Percentiles rank a stretch among this genome's conserved stretches.
Conservation (phyloP, 2,797 vertebrate species). For the Trichosurus vulpecula region DNA sequence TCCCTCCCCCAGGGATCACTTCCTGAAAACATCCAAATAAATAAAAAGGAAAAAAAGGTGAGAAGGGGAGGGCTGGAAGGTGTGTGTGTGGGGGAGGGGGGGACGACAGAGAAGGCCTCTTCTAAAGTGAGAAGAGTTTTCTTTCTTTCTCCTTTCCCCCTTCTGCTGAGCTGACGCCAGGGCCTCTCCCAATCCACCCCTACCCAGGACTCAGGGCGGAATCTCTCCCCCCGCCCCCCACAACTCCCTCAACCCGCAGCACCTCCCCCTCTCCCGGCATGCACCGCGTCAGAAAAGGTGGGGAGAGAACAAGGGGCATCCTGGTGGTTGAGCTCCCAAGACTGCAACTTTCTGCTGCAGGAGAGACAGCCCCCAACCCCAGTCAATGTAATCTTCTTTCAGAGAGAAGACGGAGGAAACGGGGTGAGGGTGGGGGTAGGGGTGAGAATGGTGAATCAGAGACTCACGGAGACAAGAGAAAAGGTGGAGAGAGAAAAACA, state of each 20-base stretch:
- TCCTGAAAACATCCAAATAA: slow-evolving; percentile 76
- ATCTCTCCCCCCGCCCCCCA: background rate
- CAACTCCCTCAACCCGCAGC: background rate
- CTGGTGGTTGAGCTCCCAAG: slow-evolving; percentile 44
- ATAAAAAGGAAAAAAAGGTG: slow-evolving; percentile 71
- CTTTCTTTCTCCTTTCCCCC: slow-evolving; percentile 37
- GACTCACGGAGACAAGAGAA: slow-evolving; percentile 1
- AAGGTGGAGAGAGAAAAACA: slow-evolving; percentile 41
- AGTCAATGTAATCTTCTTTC: slow-evolving; percentile 44
- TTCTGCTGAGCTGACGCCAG: slow-evolving; percentile 30
- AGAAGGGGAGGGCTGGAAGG: slow-evolving; percentile 16
- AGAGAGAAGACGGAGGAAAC: background rate
- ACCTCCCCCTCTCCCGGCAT: slow-evolving; percentile 70
- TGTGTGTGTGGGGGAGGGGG: slow-evolving; percentile 34
- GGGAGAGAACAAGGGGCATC: slow-evolving; percentile 60
- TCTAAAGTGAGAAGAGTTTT: slow-evolving; percentile 61
- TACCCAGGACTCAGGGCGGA: slow-evolving; percentile 43
- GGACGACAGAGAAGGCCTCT: slow-evolving; percentile 46
- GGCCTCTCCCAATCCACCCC: slow-evolving; percentile 61
- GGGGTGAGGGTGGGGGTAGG: slow-evolving; percentile 9
- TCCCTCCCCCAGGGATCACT: slow-evolving; percentile 68
- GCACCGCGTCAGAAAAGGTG: slow-evolving; percentile 77
- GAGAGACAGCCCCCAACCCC: slow-evolving; percentile 18
- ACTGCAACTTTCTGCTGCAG: slow-evolving; percentile 55
- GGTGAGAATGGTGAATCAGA: slow-evolving; percentile 31